Base-by-base conservation (phyloP, 2,113 vertebrate species). In the Condylura cristata region DNA sequence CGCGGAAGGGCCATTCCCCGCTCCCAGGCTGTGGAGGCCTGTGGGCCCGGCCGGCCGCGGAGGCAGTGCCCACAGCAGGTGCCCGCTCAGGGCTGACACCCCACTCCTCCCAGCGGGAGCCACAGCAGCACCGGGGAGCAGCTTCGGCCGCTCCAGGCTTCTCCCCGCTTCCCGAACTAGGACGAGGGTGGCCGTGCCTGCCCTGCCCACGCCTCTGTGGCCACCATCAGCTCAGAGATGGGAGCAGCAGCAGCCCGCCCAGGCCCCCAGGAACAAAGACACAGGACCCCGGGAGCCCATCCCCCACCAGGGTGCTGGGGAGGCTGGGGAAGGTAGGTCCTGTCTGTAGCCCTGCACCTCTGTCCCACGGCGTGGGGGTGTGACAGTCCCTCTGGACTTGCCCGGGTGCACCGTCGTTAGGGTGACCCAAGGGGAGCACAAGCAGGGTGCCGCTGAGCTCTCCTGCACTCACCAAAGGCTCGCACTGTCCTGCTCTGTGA, bases 1-100 rank as follows among this genome's bases (percentile, higher is more conserved):
- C n/a, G n/a, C n/a, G n/a, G n/a, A n/a, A n/a, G n/a, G n/a, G n/a
- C n/a, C n/a, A n/a, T n/a, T n/a, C n/a, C n/a, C n/a, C n/a, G n/a
- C n/a, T n/a, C n/a, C n/a, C n/a, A n/a, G n/a, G n/a, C n/a, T n/a
- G n/a, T n/a, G n/a, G n/a, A n/a, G n/a, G n/a, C n/a, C n/a, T n/a
- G n/a, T n/a, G n/a, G n/a, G n/a, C 0, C 0, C 8, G 10, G 26
- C 61, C 12, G 12, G 24, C 3, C 16, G 32, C 8, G 18, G 28
- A 28, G 13, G 16, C 22, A 17, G 34, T 34, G 7, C 37, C 39
- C 10, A 14, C 74, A 13, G 3, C 0, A 58, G 32, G 30, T 5
- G 56, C 46, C 44, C 0, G 0, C 14, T 22, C 20, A 26, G 66
- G 2, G 28, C 0, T 32, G 60, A 56, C 8, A 20, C 34, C 30